These are phyloP conservation scores for Smutsia temminckii DNA, from an alignment of 2,797 vertebrate species.

Conservation along the genomic window DNA sequence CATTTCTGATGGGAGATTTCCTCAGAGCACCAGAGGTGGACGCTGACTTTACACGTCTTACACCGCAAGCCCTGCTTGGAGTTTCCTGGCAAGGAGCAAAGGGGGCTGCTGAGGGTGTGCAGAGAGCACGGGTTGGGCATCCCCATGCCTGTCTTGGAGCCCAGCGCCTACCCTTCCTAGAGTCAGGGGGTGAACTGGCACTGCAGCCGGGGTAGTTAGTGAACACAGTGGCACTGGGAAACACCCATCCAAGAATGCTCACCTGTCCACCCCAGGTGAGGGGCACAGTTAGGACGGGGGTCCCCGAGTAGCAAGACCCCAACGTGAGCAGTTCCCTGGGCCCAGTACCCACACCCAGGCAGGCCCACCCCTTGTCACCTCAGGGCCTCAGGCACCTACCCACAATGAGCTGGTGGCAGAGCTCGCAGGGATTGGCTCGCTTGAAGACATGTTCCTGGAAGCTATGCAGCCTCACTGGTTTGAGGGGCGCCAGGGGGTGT, in stretches of 20 bases:
- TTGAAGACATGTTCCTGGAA: conserved; percentile 95
- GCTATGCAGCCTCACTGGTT: conserved; percentile 88
- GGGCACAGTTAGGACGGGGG: background rate
- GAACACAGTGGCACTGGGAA: background rate
- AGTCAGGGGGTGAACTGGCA: background rate
- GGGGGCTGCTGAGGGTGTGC: background rate
- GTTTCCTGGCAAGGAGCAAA: conserved; percentile 85
- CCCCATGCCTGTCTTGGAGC: background rate
- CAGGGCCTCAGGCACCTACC: conserved; percentile 85
- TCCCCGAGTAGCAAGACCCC: background rate
- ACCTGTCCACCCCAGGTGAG: background rate
- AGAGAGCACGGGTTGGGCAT: background rate
- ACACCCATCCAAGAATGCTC: background rate
- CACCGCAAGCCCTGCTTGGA: conserved; percentile 95
- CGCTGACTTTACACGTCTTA: conserved; percentile 93
- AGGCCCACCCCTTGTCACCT: background rate
- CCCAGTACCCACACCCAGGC: background rate
- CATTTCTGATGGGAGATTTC: conserved; percentile 93
- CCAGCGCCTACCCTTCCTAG: background rate
- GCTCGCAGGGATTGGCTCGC: conserved; percentile 92
- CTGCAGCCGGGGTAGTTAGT: background rate
- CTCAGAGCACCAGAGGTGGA: conserved; percentile 95
- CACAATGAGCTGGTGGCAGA: conserved; percentile 94
- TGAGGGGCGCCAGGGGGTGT: conserved; percentile 83
- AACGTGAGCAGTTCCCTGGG: background rate